Base-by-base conservation (phyloP, 1,140 invertebrate species). In the Theocolax elegans region DNA sequence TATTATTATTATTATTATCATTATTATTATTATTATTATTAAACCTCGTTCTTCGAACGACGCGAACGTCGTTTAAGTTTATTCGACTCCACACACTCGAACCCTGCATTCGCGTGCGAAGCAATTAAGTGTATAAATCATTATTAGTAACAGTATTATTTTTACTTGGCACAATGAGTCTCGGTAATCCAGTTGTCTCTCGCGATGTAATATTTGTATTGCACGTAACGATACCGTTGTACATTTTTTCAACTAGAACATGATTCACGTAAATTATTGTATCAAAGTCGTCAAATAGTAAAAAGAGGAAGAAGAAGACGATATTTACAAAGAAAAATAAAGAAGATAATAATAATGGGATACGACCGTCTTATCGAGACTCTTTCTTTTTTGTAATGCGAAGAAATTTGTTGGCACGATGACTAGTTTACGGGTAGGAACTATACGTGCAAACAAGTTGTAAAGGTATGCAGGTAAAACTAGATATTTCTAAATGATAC, bases 111-210 rank as follows among this genome's bases (percentile, higher is more conserved):
- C 19, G 44, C 56, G 29, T 48, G 21, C 40, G 40, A 58, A 15
- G 12, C 23, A 29, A 19, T 59, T 59, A 29, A 67, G 40, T 23
- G 42, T 68, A 35, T 7, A 54, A 38, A 29, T 60, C n/a, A 49
- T 58, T 46, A 54, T 71, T 56, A 60, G 40, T 42, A 71, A 48
- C 72, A 74, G 70, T 72, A 72, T 74, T 74, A 69, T 65, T 70
- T 70, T 72, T 49, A 74, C 60, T 72, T 48, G 40, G 54, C 66
- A 70, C 44, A 66, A 60, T 25, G 65, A 62, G 35, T 54, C 51
- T 60, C 51, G 66, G 27, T 68, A 42, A 3, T 67, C 21, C 35
- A 53, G 67, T 44, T 42, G 46, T 54, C 1, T n/a, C n/a, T 40
- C 38, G 56, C 49, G 21, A 19, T 25, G n/a, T 64, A 46, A 10